These are phyloP conservation scores for Corythornis cristatus DNA, from an alignment of 2,113 vertebrate species.

Conservation along the genomic window DNA sequence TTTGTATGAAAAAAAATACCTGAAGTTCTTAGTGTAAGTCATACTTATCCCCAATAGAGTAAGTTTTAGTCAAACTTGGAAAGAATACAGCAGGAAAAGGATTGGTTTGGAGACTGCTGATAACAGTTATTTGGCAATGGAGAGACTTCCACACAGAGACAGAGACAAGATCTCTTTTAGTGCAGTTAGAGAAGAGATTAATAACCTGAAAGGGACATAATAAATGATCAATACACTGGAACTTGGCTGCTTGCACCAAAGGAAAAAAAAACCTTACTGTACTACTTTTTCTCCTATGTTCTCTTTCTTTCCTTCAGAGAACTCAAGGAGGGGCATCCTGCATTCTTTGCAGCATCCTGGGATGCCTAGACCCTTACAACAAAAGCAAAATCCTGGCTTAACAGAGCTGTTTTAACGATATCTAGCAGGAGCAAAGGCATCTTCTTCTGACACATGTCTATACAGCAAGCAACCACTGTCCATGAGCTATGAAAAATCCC, in stretches of 20 bases:
- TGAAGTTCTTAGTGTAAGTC: background rate
- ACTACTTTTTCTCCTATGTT: background rate
- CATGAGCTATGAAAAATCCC: background rate
- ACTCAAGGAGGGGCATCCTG: background rate
- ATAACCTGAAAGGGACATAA: background rate
- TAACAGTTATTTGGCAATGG: background rate
- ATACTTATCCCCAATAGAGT: accelerated
- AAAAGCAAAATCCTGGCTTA: background rate
- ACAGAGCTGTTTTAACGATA: background rate
- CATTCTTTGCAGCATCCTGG: background rate
- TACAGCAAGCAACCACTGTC: background rate
- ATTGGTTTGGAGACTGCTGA: background rate
- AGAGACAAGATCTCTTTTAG: background rate
- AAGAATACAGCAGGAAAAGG: background rate
- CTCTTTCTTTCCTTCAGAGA: background rate
- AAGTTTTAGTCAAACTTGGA: background rate
- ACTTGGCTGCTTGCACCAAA: background rate
- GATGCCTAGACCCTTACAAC: background rate
- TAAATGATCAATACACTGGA: background rate
- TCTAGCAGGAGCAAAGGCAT: background rate
- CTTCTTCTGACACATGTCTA: background rate
- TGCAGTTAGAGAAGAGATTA: background rate
- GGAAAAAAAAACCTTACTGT: background rate
- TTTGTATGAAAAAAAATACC: background rate
- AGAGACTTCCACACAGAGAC: background rate